phyloP scores from a whole-genome alignment of 2,888 invertebrate species.

The Phengaris arion region DNA sequence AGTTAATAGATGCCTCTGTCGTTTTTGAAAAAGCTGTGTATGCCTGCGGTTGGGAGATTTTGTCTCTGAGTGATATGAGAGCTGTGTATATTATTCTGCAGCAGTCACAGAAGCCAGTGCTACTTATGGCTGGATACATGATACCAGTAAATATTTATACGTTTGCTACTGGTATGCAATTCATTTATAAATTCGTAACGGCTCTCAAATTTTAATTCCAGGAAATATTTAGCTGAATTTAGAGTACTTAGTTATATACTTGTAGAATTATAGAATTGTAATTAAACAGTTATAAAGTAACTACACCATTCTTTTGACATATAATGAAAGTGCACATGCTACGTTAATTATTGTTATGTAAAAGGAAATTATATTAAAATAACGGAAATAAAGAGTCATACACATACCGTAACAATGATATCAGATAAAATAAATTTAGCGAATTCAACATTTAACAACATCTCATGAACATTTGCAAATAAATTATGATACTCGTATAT shows the following conservation, averaged over 20 bases:
- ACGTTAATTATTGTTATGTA: neutral
- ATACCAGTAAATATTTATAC: constrained; percentile 67
- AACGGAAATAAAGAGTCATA: neutral
- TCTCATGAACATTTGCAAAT: too few relatives aligned
- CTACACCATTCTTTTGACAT: neutral
- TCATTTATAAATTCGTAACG: constrained; percentile 65
- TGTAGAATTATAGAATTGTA: neutral
- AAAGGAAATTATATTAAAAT: neutral
- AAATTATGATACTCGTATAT: too few relatives aligned
- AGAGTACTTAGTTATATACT: neutral
- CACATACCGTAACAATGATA: neutral
- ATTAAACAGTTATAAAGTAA: neutral
- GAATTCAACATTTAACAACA: too few relatives aligned
- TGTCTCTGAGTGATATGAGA: constrained; percentile 54
- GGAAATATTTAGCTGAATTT: neutral
- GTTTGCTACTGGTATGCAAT: constrained; percentile 61
- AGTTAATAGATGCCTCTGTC: constrained; percentile 58
- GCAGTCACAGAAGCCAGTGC: constrained; percentile 58
- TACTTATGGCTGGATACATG: constrained; percentile 61
- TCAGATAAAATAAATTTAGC: too few relatives aligned
- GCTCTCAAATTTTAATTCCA: neutral
- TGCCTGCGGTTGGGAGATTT: constrained; percentile 68
- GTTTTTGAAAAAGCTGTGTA: constrained; percentile 59
- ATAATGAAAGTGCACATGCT: neutral
- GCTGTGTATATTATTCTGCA: constrained; percentile 55